Evolutionary conservation across 2,113 vertebrate genomes (phyloP).

Genomic region (Halcyon malimbica): DNA sequence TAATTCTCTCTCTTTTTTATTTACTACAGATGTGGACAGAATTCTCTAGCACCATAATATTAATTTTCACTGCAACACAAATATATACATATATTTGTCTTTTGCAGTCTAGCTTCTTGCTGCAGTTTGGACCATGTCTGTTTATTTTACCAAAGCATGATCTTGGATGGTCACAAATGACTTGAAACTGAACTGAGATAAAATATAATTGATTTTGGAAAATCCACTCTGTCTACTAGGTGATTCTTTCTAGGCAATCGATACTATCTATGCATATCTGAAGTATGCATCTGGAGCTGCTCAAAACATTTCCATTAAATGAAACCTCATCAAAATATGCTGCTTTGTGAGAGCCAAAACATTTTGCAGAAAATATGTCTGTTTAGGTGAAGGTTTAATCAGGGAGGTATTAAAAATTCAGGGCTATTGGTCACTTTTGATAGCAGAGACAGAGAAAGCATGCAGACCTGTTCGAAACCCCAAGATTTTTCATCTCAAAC

Average conservation of each 20-base stretch:
- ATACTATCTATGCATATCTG: conserved; percentile 11
- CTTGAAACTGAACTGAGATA: conserved; percentile 29
- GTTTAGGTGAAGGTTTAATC: not conserved
- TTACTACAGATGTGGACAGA: not conserved
- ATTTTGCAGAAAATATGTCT: not conserved
- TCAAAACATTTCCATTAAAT: conserved; percentile 9
- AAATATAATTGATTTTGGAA: conserved; percentile 55
- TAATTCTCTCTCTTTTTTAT: conserved; percentile 8
- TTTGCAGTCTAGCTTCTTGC: not conserved
- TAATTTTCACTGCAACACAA: conserved; percentile 8
- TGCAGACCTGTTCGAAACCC: not conserved
- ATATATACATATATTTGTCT: conserved; percentile 6
- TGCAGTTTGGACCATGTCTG: not conserved
- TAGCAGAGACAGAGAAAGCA: not conserved
- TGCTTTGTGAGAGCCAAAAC: not conserved
- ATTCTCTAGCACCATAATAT: not conserved
- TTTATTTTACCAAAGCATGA: not conserved
- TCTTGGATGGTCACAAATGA: conserved; percentile 21
- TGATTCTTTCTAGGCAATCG: not conserved
- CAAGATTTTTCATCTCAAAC: conserved; percentile 10
- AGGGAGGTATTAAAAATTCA: not conserved
- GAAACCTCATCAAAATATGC: not conserved
- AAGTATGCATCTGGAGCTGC: conserved; percentile 16
- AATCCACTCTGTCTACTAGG: not conserved
- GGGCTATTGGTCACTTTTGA: not conserved